Percentiles rank a stretch among this genome's conserved stretches.
Conservation (phyloP, 2,113 vertebrate species). For the Lophius piscatorius region DNA sequence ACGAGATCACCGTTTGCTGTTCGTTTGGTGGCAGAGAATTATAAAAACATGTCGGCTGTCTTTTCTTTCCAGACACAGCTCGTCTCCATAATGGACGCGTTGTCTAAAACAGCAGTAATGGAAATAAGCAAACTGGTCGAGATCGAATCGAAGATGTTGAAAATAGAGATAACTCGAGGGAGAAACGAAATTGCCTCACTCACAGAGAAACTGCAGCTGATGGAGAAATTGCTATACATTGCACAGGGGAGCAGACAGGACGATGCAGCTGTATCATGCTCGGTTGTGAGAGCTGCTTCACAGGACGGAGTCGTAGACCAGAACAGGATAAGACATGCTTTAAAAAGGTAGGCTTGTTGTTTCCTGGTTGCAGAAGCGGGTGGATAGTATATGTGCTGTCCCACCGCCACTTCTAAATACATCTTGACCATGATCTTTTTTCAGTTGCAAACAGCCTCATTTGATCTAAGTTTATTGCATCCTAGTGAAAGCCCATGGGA, state of each 20-base stretch:
- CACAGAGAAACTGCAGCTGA: constrained; percentile 76
- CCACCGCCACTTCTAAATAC: not conserved
- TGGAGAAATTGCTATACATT: constrained; percentile 75
- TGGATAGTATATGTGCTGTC: too few relatives aligned
- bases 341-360: constrained; percentile 56
- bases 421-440: not conserved
- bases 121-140: constrained; percentile 81
- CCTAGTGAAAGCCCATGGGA: constrained; percentile 61
- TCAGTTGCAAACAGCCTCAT: not conserved
- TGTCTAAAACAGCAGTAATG: constrained; percentile 75
- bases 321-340: constrained; percentile 31
- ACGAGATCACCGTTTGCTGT: not conserved
- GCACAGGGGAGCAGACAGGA: constrained; percentile 58
- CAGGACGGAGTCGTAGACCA: constrained; percentile 25
- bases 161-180: constrained; percentile 76
- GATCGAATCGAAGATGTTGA: constrained; percentile 76
- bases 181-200: constrained; percentile 73
- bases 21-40: not conserved
- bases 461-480: constrained; percentile 25
- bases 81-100: constrained; percentile 76
- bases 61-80: constrained; percentile 78
- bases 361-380: not conserved
- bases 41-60: constrained; percentile 63
- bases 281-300: constrained; percentile 11
- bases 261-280: constrained; percentile 15